Percentiles rank a stretch among this genome's conserved stretches.
These are phyloP conservation scores for Sinocyclocheilus maitianheensis DNA, from an alignment of 2,113 vertebrate genomes.

Conservation along the genomic window DNA sequence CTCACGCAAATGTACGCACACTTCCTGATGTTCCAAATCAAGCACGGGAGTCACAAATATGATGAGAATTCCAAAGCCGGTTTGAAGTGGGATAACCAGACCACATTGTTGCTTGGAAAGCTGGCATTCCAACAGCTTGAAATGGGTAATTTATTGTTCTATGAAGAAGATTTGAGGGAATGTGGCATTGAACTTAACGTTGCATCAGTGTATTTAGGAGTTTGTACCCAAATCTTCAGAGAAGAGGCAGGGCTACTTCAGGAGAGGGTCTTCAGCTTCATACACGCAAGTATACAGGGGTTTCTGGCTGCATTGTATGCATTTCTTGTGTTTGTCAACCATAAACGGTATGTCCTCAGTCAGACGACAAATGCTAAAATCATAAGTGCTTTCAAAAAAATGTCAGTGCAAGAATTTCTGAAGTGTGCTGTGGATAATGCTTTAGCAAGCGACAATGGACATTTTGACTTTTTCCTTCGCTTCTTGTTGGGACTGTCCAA, in stretches of 20 bases:
- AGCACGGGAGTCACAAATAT: too few species aligned
- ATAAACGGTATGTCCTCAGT: neutral
- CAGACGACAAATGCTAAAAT: slow-evolving; percentile 15
- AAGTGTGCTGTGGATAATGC: slow-evolving; percentile 38
- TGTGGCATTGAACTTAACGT: too few species aligned
- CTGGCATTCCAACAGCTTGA: too few species aligned
- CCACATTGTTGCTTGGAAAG: too few species aligned
- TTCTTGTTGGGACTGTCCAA: slow-evolving; percentile 4
- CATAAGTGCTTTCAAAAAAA: neutral
- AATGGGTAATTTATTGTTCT: too few species aligned
- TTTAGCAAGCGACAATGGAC: neutral
- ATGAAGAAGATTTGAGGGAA: too few species aligned
- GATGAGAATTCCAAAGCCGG: too few species aligned
- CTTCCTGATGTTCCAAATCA: too few species aligned
- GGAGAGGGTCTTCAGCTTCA: slow-evolving; percentile 56
- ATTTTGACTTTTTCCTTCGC: slow-evolving; percentile 32
- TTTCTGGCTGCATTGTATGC: slow-evolving; percentile 54
- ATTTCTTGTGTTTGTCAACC: neutral
- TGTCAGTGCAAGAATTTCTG: neutral
- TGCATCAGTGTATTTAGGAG: too few species aligned
- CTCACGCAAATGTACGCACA: too few species aligned
- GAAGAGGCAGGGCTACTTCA: slow-evolving; percentile 50
- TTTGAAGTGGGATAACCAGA: too few species aligned
- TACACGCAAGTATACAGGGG: slow-evolving; percentile 56
- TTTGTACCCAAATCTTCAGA: slow-evolving; percentile 54